Evolutionary conservation across 2,888 invertebrate genomes (phyloP).

Genomic region (Dicyrtomina minuta): DNA sequence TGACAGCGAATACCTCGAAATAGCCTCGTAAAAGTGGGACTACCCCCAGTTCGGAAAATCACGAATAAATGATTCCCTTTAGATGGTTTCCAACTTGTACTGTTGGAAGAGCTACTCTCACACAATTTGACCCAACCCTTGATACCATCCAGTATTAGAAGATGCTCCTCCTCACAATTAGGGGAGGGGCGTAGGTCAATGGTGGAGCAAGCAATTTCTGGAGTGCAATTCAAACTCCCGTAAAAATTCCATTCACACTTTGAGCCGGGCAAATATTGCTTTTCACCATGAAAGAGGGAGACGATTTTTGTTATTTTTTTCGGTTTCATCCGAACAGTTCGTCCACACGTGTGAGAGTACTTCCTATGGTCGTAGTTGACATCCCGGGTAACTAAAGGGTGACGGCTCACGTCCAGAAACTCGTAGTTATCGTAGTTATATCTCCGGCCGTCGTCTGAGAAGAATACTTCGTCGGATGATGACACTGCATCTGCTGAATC

Average conservation of each 20-base stretch:
- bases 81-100: neutral
- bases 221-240: neutral
- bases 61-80: neutral
- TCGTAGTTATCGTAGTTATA: too few relatives aligned
- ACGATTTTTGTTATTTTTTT: neutral
- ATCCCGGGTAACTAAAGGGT: too few relatives aligned
- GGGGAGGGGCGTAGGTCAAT: neutral
- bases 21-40: conserved; percentile 1
- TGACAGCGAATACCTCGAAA: conserved; percentile 6
- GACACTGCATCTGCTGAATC: too few relatives aligned
- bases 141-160: conserved; percentile 3
- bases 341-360: too few relatives aligned
- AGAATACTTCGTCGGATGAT: too few relatives aligned
- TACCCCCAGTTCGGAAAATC: neutral
- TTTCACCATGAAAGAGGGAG: neutral
- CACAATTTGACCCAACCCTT: neutral
- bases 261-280: neutral
- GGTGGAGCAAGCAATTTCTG: neutral
- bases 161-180: neutral
- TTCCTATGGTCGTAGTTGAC: too few relatives aligned
- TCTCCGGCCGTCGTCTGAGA: too few relatives aligned
- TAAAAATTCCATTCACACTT: neutral
- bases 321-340: too few relatives aligned
- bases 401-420: too few relatives aligned
- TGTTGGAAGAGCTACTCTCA: neutral